Percentiles rank a stretch among this genome's conserved stretches.
Evolutionary conservation across 1,140 invertebrate species (phyloP).

Genomic region (Neodiprion lecontei): DNA sequence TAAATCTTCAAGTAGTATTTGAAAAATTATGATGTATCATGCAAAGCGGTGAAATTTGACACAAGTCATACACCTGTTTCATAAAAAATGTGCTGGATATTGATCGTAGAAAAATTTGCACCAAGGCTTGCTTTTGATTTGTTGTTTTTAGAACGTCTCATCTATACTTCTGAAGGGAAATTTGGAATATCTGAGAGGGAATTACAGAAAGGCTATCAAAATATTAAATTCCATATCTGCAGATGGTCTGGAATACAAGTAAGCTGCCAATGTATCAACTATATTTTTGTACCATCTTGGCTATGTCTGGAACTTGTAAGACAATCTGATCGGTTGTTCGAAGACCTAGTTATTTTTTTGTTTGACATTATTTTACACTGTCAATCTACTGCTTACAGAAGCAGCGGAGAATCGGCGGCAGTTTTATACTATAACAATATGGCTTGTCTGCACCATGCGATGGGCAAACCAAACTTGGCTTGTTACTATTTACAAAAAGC

Average conservation of each 20-base stretch:
- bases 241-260: constrained; percentile 62
- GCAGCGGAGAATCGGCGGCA: constrained; percentile 68
- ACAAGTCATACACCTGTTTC: too few relatives aligned
- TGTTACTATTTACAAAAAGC: constrained; percentile 87
- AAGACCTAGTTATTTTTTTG: constrained; percentile 14
- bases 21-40: too few relatives aligned
- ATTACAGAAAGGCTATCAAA: constrained; percentile 72
- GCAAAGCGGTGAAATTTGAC: too few relatives aligned
- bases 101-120: too few relatives aligned
- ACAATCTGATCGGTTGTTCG: constrained; percentile 8
- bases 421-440: constrained; percentile 90
- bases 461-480: constrained; percentile 87
- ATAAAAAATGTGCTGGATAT: too few relatives aligned
- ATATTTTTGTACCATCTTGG: constrained; percentile 8
- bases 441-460: constrained; percentile 84
- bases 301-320: constrained; percentile 3
- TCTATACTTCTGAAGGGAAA: constrained; percentile 73
- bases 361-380: constrained; percentile 13
- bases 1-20: too few relatives aligned
- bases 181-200: constrained; percentile 74
- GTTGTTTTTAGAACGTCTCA: constrained; percentile 64
- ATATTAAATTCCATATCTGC: constrained; percentile 67
- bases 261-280: constrained; percentile 31
- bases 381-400: constrained; percentile 50
- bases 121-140: too few relatives aligned